Base-by-base conservation (phyloP, 2,113 vertebrate species). In the Sturnus vulgaris region DNA sequence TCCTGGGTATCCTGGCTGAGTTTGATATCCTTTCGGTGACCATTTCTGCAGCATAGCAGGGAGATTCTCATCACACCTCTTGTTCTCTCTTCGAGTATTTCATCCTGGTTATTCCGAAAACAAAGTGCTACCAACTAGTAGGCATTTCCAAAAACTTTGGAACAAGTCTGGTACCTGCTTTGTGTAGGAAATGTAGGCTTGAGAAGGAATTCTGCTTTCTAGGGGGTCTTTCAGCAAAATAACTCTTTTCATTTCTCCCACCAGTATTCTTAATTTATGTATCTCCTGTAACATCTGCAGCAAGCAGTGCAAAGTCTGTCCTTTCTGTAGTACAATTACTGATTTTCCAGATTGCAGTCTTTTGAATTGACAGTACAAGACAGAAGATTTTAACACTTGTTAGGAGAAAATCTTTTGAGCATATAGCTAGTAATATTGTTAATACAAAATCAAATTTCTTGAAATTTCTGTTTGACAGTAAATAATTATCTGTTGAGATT, bases 221-320 rank as follows among this genome's bases (percentile, higher is more conserved):
- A 22, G 11, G 17, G 65, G 25, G 20, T 37, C 55, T 82, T 82
- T 82, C 65, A 50, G 22, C 33, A 39, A 39, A 63, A 46, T 50
- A 47, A 11, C 22, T 35, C 6, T 44, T 60, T 77, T 61, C 6
- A 24, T 73, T 89, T 65, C 47, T 60, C 8, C 13, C 1, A 1
- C 10, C 3, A 1, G 5, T 35, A 1, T 13, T 9, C 9, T 79
- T 66, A 61, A 46, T 50, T 90, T 21, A 40, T 0, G 0, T 28
- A 15, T 10, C 17, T 20, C 15, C 13, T 37, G 31, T 37, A 64
- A 28, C 3, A 18, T 52, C 72, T 65, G 55, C 19, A 65, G 39
- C 15, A 47, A 25, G 27, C 17, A 56, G 31, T 65, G 15, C 18
- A 5, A 88, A 57, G 31, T 27, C 53, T 90, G 18, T n/a, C 22